These are phyloP conservation scores for Artibeus jamaicensis DNA, from an alignment of 2,797 vertebrate species.

Conservation along the genomic window DNA sequence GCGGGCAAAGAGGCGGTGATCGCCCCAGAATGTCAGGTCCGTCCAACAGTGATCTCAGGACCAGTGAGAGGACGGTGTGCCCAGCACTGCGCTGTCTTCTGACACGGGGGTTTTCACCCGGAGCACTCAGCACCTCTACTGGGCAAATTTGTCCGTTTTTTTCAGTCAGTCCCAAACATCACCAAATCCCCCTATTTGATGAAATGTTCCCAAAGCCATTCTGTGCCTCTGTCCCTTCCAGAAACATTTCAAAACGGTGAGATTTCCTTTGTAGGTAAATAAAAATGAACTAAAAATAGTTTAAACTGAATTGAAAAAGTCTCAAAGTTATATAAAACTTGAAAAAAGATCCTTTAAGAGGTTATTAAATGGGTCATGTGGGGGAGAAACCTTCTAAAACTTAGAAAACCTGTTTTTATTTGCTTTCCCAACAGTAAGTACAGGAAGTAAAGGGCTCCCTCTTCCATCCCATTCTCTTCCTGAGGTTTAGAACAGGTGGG, in stretches of 20 bases:
- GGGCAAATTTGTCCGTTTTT: not conserved
- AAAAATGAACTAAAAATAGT: not conserved
- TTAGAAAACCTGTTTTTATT: not conserved
- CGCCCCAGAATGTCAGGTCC: accelerated
- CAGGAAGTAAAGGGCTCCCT: not conserved
- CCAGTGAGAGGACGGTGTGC: accelerated
- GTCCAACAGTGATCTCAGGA: accelerated
- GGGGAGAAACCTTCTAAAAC: not conserved
- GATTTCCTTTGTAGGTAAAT: not conserved
- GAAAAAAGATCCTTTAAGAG: not conserved
- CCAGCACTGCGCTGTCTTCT: accelerated
- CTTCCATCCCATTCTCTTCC: not conserved
- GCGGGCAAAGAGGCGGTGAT: not conserved
- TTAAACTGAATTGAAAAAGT: not conserved
- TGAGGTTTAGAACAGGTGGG: not conserved
- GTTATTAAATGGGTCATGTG: not conserved
- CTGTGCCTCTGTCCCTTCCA: not conserved
- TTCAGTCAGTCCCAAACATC: no score
- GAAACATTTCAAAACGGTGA: not conserved
- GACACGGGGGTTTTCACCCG: accelerated
- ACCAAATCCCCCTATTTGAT: not conserved
- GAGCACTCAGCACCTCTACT: not conserved
- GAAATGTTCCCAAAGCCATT: not conserved
- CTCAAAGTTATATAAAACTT: not conserved
- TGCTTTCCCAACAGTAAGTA: not conserved